Evolutionary conservation across 2,797 vertebrate genomes (phyloP), one percentile per base, ranked within the genome.

Genomic region (Champsocephalus esox): DNA sequence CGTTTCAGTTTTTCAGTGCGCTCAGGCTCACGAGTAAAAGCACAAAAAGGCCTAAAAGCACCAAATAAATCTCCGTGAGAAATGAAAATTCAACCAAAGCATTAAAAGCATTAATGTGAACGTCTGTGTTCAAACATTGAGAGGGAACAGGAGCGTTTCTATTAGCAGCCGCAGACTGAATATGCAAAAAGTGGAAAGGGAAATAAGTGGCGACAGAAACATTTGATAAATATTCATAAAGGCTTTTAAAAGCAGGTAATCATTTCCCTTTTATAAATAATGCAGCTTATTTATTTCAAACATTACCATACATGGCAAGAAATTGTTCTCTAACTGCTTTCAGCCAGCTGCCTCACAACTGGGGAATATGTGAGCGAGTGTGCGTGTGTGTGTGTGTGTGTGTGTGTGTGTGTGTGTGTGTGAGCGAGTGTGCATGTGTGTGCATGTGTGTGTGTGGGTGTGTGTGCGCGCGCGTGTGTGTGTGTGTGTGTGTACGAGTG

Each of bases 171-270:
- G 59, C 66, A 82, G 62, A 79, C 73, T 82, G 75, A 86, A 79
- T 86, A 81, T 88, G 74, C 81, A 80, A 83, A 92, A 80, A 82
- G 78, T 38, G 34, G 34, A 60, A 81, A 86, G 57, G 34, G 64
- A 89, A 91, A 86, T 80, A 83, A 80, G 60, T 59, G 13, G 86
- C 61, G 70, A 88, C 84, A 92, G 82, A 86, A 91, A 81, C 77
- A 64, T 80, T 88, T 87, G 77, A 93, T 94, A 91, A 90, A 94
- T 94, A 94, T 95, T 94, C 90, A 93, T 93, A 73, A 81, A 79
- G 77, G 77, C 86, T 92, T 92, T 93, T 92, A 91, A 94, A 94
- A 89, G 88, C 70, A 74, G 83, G 89, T 91, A 92, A 93, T 94
- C 79, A 88, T 92, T 94, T 80, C 83, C 75, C 78, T 91, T 92